Base-by-base conservation (phyloP, 2,888 invertebrate species). In the Lycophotia porphyrea region DNA sequence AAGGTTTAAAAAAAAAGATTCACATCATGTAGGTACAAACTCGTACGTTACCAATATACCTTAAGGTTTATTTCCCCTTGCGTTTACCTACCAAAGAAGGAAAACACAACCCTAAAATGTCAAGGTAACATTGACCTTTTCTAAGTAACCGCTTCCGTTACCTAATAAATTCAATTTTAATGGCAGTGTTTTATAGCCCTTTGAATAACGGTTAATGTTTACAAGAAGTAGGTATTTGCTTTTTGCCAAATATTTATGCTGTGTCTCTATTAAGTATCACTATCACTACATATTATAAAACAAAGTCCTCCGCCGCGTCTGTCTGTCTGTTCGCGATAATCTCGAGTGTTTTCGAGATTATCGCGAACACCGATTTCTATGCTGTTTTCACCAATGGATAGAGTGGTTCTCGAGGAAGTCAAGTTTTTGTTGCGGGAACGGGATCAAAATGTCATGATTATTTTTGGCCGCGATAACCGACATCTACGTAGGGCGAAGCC, bases 101-200 rank as follows among this genome's bases (percentile, higher is more conserved):
- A 78, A 52, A 74, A 65, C 11, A 49, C 21, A 34, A 42, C 49
- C 75, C 66, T 15, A 34, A 76, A 76, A 80, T 76, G 64, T 71
- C 80, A 85, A 85, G 74, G 84, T 69, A 63, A 64, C 36, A 55
- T 69, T 79, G 49, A 64, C 74, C 76, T 78, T 74, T 81, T 66
- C 65, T 67, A 47, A 49, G n/a, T 31, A 1, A 60, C 11, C 49
- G 58, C 60, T 70, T 73, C 70, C 52, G 31, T 72, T 47, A 71
- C 36, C 36, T 44, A 60, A 31, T 42, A 49, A 67, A 78, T 71
- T 72, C 49, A 47, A 49, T 34, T 77, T 47, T 55, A 31, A 77
- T 55, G 24, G n/a, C 27, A 52, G 24, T 69, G 18, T 39, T 34
- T 31, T 61, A 52, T 49, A 71, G 49, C 39, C 47, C 58, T 60